Conservation (phyloP, 1,140 invertebrate species). For the Eubasilissa regina region DNA sequence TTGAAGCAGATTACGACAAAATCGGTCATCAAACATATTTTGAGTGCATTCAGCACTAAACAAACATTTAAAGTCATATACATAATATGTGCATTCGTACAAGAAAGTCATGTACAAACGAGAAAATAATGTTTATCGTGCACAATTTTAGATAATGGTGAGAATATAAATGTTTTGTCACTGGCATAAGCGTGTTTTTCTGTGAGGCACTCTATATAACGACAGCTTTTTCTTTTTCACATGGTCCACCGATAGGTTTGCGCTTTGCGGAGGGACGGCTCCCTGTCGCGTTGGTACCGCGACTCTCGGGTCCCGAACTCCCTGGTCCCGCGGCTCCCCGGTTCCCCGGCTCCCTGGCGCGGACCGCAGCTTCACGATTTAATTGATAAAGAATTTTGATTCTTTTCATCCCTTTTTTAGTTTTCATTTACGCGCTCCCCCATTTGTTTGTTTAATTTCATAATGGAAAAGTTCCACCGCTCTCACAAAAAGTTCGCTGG, state of each 20-base stretch:
- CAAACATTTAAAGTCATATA: no score
- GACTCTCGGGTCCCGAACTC: slow-evolving; percentile 17
- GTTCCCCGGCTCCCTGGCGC: slow-evolving; percentile 42
- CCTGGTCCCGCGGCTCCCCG: slow-evolving; percentile 41
- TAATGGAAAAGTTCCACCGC: slow-evolving; percentile 56
- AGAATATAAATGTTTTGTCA: no score
- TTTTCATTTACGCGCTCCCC: slow-evolving; percentile 56
- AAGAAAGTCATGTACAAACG: no score
- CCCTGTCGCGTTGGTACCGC: no score
- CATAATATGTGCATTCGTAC: no score
- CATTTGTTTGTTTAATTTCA: slow-evolving; percentile 60
- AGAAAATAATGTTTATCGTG: no score
- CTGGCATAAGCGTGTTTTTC: not conserved
- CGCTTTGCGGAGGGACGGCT: slow-evolving; percentile 6
- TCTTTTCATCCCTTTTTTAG: slow-evolving; percentile 56
- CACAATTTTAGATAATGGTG: no score
- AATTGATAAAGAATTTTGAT: slow-evolving; percentile 60
- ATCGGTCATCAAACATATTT: no score
- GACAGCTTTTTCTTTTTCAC: slow-evolving; percentile 51
- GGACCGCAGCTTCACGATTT: slow-evolving; percentile 53
- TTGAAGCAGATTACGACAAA: no score
- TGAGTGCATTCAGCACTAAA: no score
- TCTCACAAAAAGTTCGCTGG: slow-evolving; percentile 19
- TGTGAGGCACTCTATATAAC: slow-evolving; percentile 37
- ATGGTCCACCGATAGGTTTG: slow-evolving; percentile 53